A percentile compares a stretch with the other conserved stretches of the same genome.
These are phyloP conservation scores for Naso thynnoides DNA, from an alignment of 2,797 vertebrate genomes.

Conservation along the genomic window DNA sequence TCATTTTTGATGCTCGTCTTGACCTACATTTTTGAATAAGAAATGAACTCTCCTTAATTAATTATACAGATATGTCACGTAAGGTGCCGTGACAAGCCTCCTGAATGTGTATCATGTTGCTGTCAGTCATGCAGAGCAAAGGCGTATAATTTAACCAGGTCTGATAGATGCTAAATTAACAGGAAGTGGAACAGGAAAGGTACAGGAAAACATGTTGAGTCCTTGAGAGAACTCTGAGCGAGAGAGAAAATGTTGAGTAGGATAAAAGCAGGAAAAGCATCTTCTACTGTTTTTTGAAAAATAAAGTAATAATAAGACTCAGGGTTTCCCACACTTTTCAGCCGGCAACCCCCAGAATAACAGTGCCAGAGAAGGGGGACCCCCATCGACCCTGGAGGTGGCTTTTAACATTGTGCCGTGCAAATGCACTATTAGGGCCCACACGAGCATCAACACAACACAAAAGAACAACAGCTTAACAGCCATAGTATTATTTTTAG, in stretches of 20 bases:
- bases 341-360: too few relatives aligned
- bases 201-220: conserved; percentile 6
- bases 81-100: background rate
- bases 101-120: background rate
- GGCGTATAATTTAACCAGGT: background rate
- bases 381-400: too few relatives aligned
- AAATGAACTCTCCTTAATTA: conserved; percentile 38
- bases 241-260: background rate
- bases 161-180: background rate
- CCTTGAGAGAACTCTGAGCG: background rate
- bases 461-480: too few relatives aligned
- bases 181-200: conserved; percentile 9
- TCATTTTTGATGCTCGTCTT: conserved; percentile 69
- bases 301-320: too few relatives aligned
- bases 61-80: conserved; percentile 19
- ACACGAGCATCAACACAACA: too few relatives aligned
- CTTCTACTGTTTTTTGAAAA: conserved; percentile 38
- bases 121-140: background rate
- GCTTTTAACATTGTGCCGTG: too few relatives aligned
- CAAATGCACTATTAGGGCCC: too few relatives aligned
- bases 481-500: too few relatives aligned
- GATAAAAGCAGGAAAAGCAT: conserved; percentile 11
- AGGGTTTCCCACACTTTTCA: too few relatives aligned
- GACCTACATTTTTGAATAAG: conserved; percentile 68
- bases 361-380: too few relatives aligned